Evolutionary conservation across 2,888 invertebrate species (phyloP), one percentile per base, ranked within the genome.

Genomic region (Campoplex capitator): DNA sequence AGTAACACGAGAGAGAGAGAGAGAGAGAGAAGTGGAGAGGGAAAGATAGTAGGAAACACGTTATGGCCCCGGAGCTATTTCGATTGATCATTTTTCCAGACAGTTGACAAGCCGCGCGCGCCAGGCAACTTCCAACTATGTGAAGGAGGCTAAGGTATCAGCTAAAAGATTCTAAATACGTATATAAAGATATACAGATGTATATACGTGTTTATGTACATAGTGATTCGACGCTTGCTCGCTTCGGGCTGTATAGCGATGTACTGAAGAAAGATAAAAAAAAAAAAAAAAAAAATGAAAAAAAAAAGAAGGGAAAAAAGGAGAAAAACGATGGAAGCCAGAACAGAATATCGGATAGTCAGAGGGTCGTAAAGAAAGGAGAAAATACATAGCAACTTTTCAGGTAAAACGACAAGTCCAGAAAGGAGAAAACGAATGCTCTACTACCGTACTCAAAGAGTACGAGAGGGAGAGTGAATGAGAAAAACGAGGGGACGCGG

Each of bases 11-110:
- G 38, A 42, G 1, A 38, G 38, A 3, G 38, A 42, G 1, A 38
- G 38, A 3, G 38, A 38, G 38, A 3, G 4, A 4, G 38, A 38
- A 38, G 38, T 51, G 13, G 48, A 38, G 28, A 75, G 62, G 13
- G 48, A 38, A 42, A 75, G 73, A 70, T 18, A 79, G 68, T n/a
- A 8, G 9, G 42, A 67, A 67, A 75, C 75, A 48, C 56, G 79
- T 75, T 58, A 51, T 80, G 51, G 28, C 74, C 38, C 38, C 67
- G 73, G 68, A 77, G 67, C 42, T 51, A 84, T 84, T 83, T 86
- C 86, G 84, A 87, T 87, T 87, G 74, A 84, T 87, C 86, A 87
- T 84, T 82, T 82, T 84, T 78, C 77, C 78, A 74, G 83, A 84
- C 86, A 74, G 84, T 87, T 87, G 86, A 87, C 84, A 87, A 84